Conservation (phyloP, 2,113 vertebrate species). For the Chauna torquata region DNA sequence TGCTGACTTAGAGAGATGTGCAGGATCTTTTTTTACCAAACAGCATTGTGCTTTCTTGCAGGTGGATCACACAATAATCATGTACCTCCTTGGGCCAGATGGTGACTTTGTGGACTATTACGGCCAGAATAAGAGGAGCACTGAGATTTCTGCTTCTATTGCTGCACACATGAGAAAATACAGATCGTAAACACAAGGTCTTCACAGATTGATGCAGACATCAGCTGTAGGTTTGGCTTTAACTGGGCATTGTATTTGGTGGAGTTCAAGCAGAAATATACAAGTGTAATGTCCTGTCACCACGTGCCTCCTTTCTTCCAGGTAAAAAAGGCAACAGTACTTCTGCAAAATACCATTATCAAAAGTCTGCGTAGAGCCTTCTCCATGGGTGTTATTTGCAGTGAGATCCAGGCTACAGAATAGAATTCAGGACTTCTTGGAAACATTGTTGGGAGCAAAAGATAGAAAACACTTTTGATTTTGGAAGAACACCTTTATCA, state of each 20-base stretch:
- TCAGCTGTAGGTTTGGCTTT: background rate
- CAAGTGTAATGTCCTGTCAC: background rate
- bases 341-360: background rate
- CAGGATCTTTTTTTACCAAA: background rate
- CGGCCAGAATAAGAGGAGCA: conserved; percentile 90
- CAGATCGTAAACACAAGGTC: conserved; percentile 25
- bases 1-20: background rate
- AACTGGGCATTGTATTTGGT: background rate
- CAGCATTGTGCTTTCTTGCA: conserved; percentile 36
- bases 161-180: conserved; percentile 87
- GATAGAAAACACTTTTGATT: background rate
- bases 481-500: accelerated
- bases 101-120: conserved; percentile 92
- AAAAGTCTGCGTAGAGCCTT: background rate
- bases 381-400: background rate
- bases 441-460: background rate
- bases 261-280: background rate
- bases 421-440: background rate
- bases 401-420: background rate
- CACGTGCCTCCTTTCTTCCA: background rate
- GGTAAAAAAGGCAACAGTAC: background rate
- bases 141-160: conserved; percentile 85
- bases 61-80: conserved; percentile 98
- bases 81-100: conserved; percentile 94
- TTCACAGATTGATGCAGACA: background rate